Evolutionary conservation across 1,140 invertebrate species (phyloP), one percentile per base, ranked within the genome.

Genomic region (Trypoxylus dichotomus): DNA sequence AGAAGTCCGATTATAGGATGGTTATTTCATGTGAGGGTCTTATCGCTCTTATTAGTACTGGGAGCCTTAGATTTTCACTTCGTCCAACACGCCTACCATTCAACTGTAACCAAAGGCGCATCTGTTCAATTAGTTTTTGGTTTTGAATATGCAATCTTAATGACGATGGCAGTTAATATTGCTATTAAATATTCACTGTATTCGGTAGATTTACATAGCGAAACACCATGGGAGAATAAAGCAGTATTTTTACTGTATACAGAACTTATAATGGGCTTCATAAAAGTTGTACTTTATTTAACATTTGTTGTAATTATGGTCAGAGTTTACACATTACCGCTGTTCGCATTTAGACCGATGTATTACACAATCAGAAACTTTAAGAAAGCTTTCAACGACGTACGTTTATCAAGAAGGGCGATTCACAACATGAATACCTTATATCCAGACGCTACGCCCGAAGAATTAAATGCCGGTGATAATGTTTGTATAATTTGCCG

Each of bases 401-500:
- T 99, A 8, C 95, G 99, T 1, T 92, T 98, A 88, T 99, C 98
- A 0, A 91, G 98, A 77, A 90, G 97, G 84, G 97, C 98, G 1
- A 99, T 99, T 78, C 93, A 95, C 82, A 98, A 98, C 84, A 98
- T 99, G 97, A 99, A 99, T 85, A 98, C 97, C 5, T 87, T 98
- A 80, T 98, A 99, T 89, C 97, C 98, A 2, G 95, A 99, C 88
- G 98, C 97, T 5, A 98, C 97, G 1, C 87, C 92, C 3, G 97
- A 98, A 85, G 98, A 99, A 86, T 87, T 99, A 24, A 91, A 92
- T n/a, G 92, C 94, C 42, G 95, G 95, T 5, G 98, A 99, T 87
- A 98, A 98, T 86, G 98, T 99, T 63, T 99, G 98, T 87, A 99
- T 99, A 81, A 99, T 99, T 83, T 99, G 98, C 85, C 90, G 97